A percentile compares a stretch with the other conserved stretches of the same genome.
Evolutionary conservation across 2,888 invertebrate species (phyloP).

Genomic region (Rhorus exstirpatorius): DNA sequence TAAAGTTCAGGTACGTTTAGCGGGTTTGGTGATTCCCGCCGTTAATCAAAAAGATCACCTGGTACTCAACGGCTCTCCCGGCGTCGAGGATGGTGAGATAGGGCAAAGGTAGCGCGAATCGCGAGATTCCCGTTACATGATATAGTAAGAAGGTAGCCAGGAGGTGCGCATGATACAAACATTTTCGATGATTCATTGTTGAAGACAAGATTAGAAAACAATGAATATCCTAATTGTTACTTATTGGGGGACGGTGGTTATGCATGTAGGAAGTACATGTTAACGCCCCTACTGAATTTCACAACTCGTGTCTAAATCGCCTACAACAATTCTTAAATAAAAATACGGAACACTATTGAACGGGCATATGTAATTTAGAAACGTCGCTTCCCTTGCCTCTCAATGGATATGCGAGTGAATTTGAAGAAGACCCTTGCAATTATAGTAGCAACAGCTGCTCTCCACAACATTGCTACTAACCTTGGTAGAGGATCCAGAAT

Average conservation of each 20-base stretch:
- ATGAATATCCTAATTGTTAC: not conserved
- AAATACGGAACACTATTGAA: constrained; percentile 21
- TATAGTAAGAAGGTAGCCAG: too few relatives aligned
- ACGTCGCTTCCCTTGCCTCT: constrained; percentile 17
- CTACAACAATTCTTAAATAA: constrained; percentile 20
- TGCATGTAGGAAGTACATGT: not conserved
- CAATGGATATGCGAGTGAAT: constrained; percentile 15
- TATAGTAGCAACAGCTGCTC: constrained; percentile 29
- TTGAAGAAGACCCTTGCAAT: constrained; percentile 6
- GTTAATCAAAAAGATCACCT: too few relatives aligned
- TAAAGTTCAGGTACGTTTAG: too few relatives aligned
- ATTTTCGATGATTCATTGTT: constrained; percentile 39
- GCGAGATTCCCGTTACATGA: too few relatives aligned
- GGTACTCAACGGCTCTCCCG: too few relatives aligned
- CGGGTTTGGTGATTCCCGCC: too few relatives aligned
- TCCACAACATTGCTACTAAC: constrained; percentile 35
- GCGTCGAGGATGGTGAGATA: too few relatives aligned
- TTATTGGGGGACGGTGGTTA: constrained; percentile 1
- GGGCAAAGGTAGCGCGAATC: too few relatives aligned
- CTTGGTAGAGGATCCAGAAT: constrained; percentile 1
- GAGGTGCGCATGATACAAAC: constrained; percentile 8
- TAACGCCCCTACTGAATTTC: not conserved
- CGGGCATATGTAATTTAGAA: constrained; percentile 19
- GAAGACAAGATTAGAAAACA: constrained; percentile 2
- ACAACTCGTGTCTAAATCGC: constrained; percentile 13